Evolutionary conservation across 2,797 vertebrate species (phyloP), one percentile per base, ranked within the genome.

Genomic region (Fistularia tabacaria): DNA sequence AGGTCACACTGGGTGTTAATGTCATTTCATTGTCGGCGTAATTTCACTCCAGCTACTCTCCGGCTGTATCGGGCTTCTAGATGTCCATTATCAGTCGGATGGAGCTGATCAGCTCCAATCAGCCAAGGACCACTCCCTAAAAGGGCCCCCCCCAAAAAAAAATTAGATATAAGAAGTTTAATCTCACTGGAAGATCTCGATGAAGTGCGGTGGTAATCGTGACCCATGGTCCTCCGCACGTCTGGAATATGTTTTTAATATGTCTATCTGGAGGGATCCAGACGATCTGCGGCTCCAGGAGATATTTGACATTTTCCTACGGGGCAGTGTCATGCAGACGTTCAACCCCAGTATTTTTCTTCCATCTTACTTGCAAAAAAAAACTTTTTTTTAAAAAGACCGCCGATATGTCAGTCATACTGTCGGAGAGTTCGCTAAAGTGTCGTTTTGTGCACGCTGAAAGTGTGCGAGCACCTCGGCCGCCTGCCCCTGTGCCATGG

Each of bases 211-310:
- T 25, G 25, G 25, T 25, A 25, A 25, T n/a, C n/a, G n/a, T 25
- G 25, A 2, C 25, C 25, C 63, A n/a, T n/a, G n/a, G n/a, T n/a
- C 64, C 45, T 14, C 56, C 49, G 46, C 48, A 38, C 42, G 51
- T 76, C 46, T 60, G 57, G 64, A 59, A 64, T 69, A 64, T 64
- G 62, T 73, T 83, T 77, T 77, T 67, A 80, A 72, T 73, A 66
- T 47, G 54, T 68, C 62, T 57, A 69, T 50, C 68, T 74, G 69
- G 41, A 70, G 46, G 25, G 5, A 25, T 25, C 25, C 25, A 25
- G 25, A 3, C 5, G 25, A 25, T 25, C 5, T 25, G 73, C 41
- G 15, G 54, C 61, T 69, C 53, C 59, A 25, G 25, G 25, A 8
- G 53, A 47, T 68, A 52, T 54, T 62, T 41, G 66, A 73, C 68